These are phyloP conservation scores for Origma solitaria DNA, from an alignment of 2,113 vertebrate species.

Conservation along the genomic window DNA sequence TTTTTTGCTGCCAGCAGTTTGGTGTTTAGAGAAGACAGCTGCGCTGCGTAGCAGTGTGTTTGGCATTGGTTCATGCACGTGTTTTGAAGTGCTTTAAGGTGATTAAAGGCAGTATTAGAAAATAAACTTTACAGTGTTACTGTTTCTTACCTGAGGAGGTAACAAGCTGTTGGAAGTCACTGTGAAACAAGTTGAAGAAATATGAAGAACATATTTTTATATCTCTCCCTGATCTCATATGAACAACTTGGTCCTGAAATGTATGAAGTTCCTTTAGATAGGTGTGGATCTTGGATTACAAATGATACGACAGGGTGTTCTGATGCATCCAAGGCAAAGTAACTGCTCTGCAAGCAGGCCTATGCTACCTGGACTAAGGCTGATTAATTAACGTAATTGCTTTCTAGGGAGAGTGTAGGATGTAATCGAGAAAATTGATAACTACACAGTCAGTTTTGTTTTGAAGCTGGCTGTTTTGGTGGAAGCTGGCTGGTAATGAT, in stretches of 20 bases:
- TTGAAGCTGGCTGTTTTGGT: neutral
- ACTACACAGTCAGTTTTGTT: neutral
- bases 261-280: fast-evolving
- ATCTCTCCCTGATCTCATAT: fast-evolving
- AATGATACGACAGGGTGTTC: neutral
- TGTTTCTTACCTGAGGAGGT: neutral
- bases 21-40: neutral
- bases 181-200: neutral
- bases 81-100: neutral
- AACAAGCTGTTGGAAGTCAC: neutral
- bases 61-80: fast-evolving
- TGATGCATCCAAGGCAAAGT: neutral
- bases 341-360: neutral
- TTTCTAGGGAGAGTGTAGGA: neutral
- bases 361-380: neutral
- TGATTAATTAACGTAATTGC: neutral
- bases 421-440: neutral
- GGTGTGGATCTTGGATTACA: neutral
- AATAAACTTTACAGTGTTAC: neutral
- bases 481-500: neutral
- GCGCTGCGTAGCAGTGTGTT: neutral
- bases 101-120: neutral
- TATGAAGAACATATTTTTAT: neutral
- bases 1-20: neutral
- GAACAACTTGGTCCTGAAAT: neutral